phyloP scores from a whole-genome alignment of 2,113 vertebrate species.

The Acanthochromis polyacanthus region DNA sequence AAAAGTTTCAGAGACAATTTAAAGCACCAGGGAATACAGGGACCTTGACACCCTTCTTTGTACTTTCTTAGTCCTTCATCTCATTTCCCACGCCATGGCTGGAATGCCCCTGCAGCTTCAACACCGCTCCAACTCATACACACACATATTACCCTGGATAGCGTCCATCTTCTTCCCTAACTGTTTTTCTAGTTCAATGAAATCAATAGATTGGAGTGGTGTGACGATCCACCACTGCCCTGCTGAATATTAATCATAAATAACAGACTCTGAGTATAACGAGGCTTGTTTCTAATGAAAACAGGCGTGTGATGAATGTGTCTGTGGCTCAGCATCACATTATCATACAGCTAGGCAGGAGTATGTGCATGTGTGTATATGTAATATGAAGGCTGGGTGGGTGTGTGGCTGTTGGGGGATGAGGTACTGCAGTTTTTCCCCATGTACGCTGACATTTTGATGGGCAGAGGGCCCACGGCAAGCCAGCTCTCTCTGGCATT shows the following conservation, averaged over 20 bases:
- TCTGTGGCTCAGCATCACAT: constrained; percentile 53
- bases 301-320: constrained; percentile 73
- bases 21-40: constrained; percentile 47
- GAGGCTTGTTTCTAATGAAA: constrained; percentile 77
- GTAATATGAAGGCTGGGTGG: constrained; percentile 22
- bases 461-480: constrained; percentile 68
- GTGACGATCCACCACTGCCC: constrained; percentile 67
- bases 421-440: constrained; percentile 49
- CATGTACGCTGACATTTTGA: constrained; percentile 71
- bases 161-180: constrained; percentile 10
- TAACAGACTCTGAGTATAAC: constrained; percentile 71
- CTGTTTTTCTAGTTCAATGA: constrained; percentile 50
- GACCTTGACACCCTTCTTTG: constrained; percentile 62
- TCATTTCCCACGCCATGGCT: constrained; percentile 50
- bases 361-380: constrained; percentile 24
- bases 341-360: constrained; percentile 56
- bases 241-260: constrained; percentile 77
- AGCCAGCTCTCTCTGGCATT: constrained; percentile 65
- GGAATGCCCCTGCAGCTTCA: constrained; percentile 46
- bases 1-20: constrained; percentile 74
- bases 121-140: constrained; percentile 2
- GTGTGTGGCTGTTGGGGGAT: constrained; percentile 49
- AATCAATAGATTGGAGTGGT: constrained; percentile 70
- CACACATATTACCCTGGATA: constrained; percentile 3
- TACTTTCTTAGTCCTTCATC: constrained; percentile 39